Conservation (phyloP, 2,888 invertebrate species). For the Mystacides longicornis region DNA sequence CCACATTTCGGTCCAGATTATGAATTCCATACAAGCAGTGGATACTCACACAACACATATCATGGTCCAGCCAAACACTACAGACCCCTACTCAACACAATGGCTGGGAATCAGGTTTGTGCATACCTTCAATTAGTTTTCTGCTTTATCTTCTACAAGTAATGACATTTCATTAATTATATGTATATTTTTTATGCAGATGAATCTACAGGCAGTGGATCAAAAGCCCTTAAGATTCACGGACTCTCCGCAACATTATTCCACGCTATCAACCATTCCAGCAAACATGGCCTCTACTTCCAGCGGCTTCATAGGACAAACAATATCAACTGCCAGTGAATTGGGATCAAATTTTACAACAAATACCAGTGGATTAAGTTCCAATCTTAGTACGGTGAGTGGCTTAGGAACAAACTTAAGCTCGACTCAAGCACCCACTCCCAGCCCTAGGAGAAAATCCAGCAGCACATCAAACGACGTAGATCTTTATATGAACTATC, state of each 20-base stretch:
- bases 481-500: conserved; percentile 50
- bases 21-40: conserved; percentile 50
- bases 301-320: conserved; percentile 33
- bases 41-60: conserved; percentile 80
- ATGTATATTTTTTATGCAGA: conserved; percentile 10
- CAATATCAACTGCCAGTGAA: conserved; percentile 48
- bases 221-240: conserved; percentile 64
- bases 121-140: neutral
- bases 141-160: no score
- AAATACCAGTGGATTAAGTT: conserved; percentile 33
- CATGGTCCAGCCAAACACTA: conserved; percentile 78
- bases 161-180: no score
- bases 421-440: conserved; percentile 47
- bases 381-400: conserved; percentile 31
- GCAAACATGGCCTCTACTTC: conserved; percentile 36
- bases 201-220: conserved; percentile 41
- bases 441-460: conserved; percentile 66
- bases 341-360: conserved; percentile 46
- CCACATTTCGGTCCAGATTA: conserved; percentile 37
- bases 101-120: conserved; percentile 50
- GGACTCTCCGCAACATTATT: conserved; percentile 66
- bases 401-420: conserved; percentile 33
- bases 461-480: conserved; percentile 65
- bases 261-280: conserved; percentile 41
- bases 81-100: conserved; percentile 52